Evolutionary conservation across 2,113 vertebrate species (phyloP), one percentile per base, ranked within the genome.

Genomic region (Labrus mixtus): DNA sequence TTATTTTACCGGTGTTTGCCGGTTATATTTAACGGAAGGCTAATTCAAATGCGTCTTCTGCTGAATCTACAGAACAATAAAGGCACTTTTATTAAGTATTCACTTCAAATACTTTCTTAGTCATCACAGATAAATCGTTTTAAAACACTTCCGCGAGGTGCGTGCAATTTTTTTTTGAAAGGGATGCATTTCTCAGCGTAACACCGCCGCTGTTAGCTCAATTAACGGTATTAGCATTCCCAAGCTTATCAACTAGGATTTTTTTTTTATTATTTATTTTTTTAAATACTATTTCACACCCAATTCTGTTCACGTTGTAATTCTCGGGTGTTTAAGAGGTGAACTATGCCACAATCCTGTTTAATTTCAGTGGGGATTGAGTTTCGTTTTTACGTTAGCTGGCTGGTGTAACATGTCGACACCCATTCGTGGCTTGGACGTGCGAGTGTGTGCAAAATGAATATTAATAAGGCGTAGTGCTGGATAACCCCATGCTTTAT

Each of bases 351-450:
- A 12, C 29, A 10, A 1, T 43, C 4, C 0, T 1, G 19, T 25
- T 60, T 54, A 0, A 58, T 29, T 62, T 43, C 16, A 6, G 8
- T 45, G 1, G 0, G 36, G 0, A 11, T 51, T 11, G 8, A 37
- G 20, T 19, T 55, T 41, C 20, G 45, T 51, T 39, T 39, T 19
- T 46, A n/a, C 29, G 48, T 55, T 82, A 65, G 87, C 79, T 73
- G 29, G 22, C 62, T 20, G 39, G 11, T n/a, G 58, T 45, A 43
- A 19, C 43, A 41, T 59, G 81, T 46, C 76, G 67, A 59, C 81
- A 84, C 70, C 67, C 81, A 73, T 81, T 59, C 22, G 57, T 33
- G 50, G 10, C n/a, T 43, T 73, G 68, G 48, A 20, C 39, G 33
- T 10, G 12, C 8, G 48, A 33, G 10, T 23, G 9, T 75, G 37